Evolutionary conservation across 2,113 vertebrate species (phyloP).

Genomic region (Phalacrocorax brasilianus): DNA sequence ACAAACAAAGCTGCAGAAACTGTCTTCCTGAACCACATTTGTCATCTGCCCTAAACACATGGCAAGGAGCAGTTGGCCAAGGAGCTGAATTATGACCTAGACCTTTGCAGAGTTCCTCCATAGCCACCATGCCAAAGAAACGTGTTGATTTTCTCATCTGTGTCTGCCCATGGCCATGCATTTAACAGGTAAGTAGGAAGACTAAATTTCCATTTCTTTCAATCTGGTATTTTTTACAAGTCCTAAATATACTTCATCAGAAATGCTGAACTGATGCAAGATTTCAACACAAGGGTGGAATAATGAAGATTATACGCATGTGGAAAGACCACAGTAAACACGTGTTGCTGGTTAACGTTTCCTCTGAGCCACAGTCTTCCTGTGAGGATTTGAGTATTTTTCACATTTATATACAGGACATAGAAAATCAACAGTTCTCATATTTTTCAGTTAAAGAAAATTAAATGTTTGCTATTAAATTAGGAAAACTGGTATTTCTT

Average conservation of each 20-base stretch:
- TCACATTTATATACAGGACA: not conserved
- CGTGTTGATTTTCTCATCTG: not conserved
- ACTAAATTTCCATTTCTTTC: not conserved
- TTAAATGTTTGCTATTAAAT: not conserved
- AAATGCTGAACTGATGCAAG: not conserved
- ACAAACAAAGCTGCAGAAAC: not conserved
- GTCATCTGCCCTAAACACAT: not conserved
- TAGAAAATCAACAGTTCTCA: not conserved
- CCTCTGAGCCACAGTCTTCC: not conserved
- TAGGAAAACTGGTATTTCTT: slow-evolving; percentile 6
- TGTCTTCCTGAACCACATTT: not conserved
- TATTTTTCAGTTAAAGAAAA: not conserved
- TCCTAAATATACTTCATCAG: not conserved
- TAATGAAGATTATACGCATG: not conserved
- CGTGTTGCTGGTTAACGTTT: not conserved
- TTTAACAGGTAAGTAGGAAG: not conserved
- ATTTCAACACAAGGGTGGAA: not conserved
- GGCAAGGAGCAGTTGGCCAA: not conserved
- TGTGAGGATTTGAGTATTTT: not conserved
- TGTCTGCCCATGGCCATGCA: not conserved
- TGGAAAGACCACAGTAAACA: not conserved
- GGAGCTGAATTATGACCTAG: not conserved
- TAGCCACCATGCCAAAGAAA: not conserved
- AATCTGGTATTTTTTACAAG: not conserved
- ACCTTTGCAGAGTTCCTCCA: not conserved